Conservation (phyloP, 2,888 invertebrate species). For the Liopterus haemorrhoidalis region DNA sequence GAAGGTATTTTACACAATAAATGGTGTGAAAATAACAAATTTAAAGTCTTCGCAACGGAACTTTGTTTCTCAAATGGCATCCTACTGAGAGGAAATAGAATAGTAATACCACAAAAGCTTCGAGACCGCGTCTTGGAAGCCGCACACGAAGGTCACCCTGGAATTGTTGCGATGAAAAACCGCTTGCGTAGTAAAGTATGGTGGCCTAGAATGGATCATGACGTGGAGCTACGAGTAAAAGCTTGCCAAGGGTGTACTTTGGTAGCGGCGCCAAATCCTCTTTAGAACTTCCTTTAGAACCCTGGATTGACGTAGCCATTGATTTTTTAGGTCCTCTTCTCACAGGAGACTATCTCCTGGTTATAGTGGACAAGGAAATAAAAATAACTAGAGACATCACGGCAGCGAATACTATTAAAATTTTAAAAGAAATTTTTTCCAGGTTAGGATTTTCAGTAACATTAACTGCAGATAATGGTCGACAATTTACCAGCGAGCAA, state of each 20-base stretch:
- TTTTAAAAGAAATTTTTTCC: constrained; percentile 32
- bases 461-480: constrained; percentile 33
- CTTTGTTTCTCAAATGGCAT: no score
- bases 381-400: constrained; percentile 1
- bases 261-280: constrained; percentile 22
- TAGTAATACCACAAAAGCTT: constrained; percentile 17
- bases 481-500: constrained; percentile 33
- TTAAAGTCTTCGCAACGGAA: no score
- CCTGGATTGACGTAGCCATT: constrained; percentile 23
- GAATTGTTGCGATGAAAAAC: constrained; percentile 9
- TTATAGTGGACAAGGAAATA: constrained; percentile 2
- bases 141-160: constrained; percentile 28
- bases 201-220: constrained; percentile 30
- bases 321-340: constrained; percentile 25
- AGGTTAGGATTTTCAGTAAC: constrained; percentile 30
- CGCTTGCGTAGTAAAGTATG: constrained; percentile 30
- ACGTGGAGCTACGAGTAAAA: constrained; percentile 27
- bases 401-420: neutral
- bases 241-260: constrained; percentile 28
- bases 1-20: no score
- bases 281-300: no score
- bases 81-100: no score
- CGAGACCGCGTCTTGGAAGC: constrained; percentile 9
- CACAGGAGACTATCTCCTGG: constrained; percentile 7
- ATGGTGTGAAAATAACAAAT: no score